phyloP scores from a whole-genome alignment of 2,888 invertebrate species.

The Diplazon laetatorius region DNA sequence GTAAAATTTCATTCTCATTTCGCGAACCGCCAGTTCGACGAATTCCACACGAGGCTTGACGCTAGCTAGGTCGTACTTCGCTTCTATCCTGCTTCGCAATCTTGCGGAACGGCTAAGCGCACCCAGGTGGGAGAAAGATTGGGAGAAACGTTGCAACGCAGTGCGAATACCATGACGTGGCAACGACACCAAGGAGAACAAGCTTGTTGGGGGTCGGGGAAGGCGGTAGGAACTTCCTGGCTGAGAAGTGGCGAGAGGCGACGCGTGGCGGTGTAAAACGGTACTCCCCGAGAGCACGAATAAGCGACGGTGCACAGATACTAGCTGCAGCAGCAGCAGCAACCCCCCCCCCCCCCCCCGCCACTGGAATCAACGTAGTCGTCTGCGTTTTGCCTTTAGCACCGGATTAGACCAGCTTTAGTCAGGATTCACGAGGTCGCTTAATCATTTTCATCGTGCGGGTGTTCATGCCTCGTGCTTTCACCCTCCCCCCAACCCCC shows the following conservation, averaged over 20 bases:
- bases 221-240: constrained; percentile 1
- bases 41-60: too few species aligned
- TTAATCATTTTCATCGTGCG: constrained; percentile 80
- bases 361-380: constrained; percentile 69
- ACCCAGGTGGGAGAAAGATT: constrained; percentile 6
- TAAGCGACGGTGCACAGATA: background rate
- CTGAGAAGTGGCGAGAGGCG: background rate
- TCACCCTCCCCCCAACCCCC: too few species aligned
- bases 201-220: too few species aligned
- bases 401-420: constrained; percentile 79
- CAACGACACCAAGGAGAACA: constrained; percentile 7
- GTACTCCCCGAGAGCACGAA: constrained; percentile 16
- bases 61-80: too few species aligned
- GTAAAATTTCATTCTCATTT: too few species aligned
- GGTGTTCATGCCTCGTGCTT: constrained; percentile 52
- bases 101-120: constrained; percentile 66
- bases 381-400: constrained; percentile 79
- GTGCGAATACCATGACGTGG: constrained; percentile 29
- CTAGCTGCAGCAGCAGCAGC: constrained; percentile 36
- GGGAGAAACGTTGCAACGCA: constrained; percentile 28
- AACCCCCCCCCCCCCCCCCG: too few species aligned
- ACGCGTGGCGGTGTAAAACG: constrained; percentile 24
- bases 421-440: constrained; percentile 75
- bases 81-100: constrained; percentile 44
- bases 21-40: too few species aligned